Conservation (phyloP, 2,888 invertebrate genomes). For the Parelbella ahira region DNA sequence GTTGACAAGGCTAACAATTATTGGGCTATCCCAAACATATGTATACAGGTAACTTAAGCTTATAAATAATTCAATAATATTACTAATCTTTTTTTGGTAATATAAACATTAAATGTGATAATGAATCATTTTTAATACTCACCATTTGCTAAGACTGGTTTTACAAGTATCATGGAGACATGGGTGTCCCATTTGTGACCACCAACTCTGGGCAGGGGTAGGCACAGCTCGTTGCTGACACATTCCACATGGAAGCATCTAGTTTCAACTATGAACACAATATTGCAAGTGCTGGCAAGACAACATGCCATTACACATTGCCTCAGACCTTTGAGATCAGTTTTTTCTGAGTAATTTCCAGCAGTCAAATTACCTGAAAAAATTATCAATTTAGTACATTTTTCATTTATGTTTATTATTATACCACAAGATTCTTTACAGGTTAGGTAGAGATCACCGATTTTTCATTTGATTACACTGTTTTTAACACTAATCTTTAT, state of each 20-base stretch:
- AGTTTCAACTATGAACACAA: conserved; percentile 87
- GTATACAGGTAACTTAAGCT: too few species aligned
- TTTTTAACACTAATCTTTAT: too few species aligned
- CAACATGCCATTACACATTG: conserved; percentile 86
- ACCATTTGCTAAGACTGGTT: conserved; percentile 83
- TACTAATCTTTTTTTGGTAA: background rate
- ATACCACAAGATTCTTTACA: too few species aligned
- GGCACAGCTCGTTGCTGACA: conserved; percentile 84
- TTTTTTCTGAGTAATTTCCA: conserved; percentile 82
- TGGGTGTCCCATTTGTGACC: conserved; percentile 80
- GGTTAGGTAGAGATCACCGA: too few species aligned
- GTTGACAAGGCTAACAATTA: too few species aligned
- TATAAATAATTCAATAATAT: too few species aligned
- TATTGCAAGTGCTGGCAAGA: conserved; percentile 84
- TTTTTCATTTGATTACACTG: too few species aligned
- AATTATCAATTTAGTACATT: too few species aligned
- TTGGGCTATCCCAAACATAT: too few species aligned
- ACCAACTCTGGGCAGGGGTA: conserved; percentile 81
- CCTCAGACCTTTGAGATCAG: conserved; percentile 74
- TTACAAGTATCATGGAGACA: conserved; percentile 88
- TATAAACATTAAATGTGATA: too few species aligned
- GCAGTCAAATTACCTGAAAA: conserved; percentile 74
- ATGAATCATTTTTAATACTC: too few species aligned
- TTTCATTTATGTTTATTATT: too few species aligned
- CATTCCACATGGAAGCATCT: conserved; percentile 90